Conservation (phyloP, 2,888 invertebrate genomes). For the Lasius fuliginosus region DNA sequence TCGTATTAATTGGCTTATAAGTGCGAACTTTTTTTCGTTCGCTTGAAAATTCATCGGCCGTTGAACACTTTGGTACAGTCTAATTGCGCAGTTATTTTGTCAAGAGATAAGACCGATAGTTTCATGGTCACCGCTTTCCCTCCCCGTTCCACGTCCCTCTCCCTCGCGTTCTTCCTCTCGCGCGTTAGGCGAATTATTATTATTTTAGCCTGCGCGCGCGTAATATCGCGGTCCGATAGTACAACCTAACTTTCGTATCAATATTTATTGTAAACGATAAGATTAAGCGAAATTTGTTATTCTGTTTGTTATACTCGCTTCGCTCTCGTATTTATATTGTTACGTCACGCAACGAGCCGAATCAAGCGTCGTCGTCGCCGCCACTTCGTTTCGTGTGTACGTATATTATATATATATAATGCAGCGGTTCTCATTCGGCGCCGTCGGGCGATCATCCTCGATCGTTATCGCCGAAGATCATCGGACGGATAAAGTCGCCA, state of each 20-base stretch:
- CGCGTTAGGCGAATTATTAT: slow-evolving; percentile 79
- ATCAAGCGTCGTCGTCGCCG: slow-evolving; percentile 52
- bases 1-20: neutral
- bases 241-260: slow-evolving; percentile 82
- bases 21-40: slow-evolving; percentile 17
- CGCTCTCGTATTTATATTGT: slow-evolving; percentile 82
- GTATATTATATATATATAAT: slow-evolving; percentile 49
- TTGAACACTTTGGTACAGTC: slow-evolving; percentile 43
- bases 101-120: slow-evolving; percentile 75
- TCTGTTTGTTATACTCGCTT: too few relatives aligned
- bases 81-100: slow-evolving; percentile 83
- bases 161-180: slow-evolving; percentile 20
- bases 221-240: slow-evolving; percentile 77
- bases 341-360: slow-evolving; percentile 78
- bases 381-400: slow-evolving; percentile 76
- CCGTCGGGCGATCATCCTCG: neutral
- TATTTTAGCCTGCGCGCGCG: slow-evolving; percentile 73
- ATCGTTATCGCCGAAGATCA: slow-evolving; percentile 46
- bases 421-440: slow-evolving; percentile 78
- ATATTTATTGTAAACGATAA: slow-evolving; percentile 85
- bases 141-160: neutral
- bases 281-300: slow-evolving; percentile 83
- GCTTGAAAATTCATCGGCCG: slow-evolving; percentile 7
- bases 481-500: slow-evolving; percentile 37
- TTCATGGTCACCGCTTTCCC: slow-evolving; percentile 69